phyloP scores from a whole-genome alignment of 2,888 invertebrate species.

The Agrotis exclamationis region DNA sequence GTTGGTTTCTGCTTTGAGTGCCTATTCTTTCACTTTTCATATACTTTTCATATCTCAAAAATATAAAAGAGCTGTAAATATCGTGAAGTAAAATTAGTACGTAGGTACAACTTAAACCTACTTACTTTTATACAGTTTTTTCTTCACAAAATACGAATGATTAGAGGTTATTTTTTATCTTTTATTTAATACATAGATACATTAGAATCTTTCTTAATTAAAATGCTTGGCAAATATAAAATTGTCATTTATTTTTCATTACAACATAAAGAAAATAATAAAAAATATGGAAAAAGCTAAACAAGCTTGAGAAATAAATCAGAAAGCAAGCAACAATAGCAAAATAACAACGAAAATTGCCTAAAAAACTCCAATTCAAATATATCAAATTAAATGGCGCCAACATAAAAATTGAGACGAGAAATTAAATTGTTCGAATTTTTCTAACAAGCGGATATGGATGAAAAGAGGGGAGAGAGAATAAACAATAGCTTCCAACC shows the following conservation, averaged over 20 bases:
- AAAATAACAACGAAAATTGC: constrained; percentile 5
- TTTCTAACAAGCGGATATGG: constrained; percentile 52
- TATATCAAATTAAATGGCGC: constrained; percentile 40
- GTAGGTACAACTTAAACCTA: too few species aligned
- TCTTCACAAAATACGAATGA: too few species aligned
- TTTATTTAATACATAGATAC: neutral
- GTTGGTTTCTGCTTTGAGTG: neutral
- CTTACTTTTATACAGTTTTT: too few species aligned
- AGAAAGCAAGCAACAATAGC: neutral
- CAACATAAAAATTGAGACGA: constrained; percentile 32
- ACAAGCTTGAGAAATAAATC: constrained; percentile 1
- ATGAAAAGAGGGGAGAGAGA: constrained; percentile 44
- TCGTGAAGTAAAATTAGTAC: neutral
- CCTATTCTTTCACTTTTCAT: neutral
- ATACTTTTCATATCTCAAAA: neutral
- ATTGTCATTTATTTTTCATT: neutral
- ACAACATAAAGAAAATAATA: neutral
- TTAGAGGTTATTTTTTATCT: too few species aligned
- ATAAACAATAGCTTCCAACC: constrained; percentile 68
- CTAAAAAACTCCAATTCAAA: constrained; percentile 13
- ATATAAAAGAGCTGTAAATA: neutral
- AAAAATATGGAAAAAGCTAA: neutral
- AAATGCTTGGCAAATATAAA: too few species aligned
- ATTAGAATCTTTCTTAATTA: too few species aligned
- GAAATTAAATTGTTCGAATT: constrained; percentile 58